Percentiles rank a stretch among this genome's conserved stretches.
These are phyloP conservation scores for Aphelinus atriplicis DNA, from an alignment of 1,140 invertebrate species.

Conservation along the genomic window DNA sequence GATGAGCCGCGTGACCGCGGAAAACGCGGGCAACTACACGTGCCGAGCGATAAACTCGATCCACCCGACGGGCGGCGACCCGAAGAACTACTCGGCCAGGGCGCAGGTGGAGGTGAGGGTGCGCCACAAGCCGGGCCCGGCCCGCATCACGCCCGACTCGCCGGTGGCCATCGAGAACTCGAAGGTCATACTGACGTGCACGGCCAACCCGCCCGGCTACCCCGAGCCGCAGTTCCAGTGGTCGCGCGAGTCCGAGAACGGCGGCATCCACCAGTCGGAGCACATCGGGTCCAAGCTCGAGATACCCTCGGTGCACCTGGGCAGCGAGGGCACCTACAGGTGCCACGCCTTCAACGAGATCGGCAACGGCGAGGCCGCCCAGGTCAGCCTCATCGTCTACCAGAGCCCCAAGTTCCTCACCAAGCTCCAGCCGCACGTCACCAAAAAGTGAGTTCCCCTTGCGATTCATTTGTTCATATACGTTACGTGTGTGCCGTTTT, in stretches of 20 bases:
- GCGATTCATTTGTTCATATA: neutral
- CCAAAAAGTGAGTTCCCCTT: slow-evolving; percentile 67
- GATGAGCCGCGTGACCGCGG: slow-evolving; percentile 79
- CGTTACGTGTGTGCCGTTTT: neutral
- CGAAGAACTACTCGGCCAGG: slow-evolving; percentile 76
- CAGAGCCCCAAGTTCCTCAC: slow-evolving; percentile 85
- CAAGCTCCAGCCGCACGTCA: slow-evolving; percentile 85
- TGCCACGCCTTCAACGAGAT: slow-evolving; percentile 90
- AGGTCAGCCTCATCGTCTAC: slow-evolving; percentile 84
- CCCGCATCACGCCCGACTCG: slow-evolving; percentile 82
- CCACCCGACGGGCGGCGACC: slow-evolving; percentile 74
- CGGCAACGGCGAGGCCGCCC: slow-evolving; percentile 84
- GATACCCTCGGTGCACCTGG: slow-evolving; percentile 83
- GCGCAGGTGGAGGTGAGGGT: slow-evolving; percentile 82
- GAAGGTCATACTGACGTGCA: slow-evolving; percentile 85
- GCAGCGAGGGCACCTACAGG: slow-evolving; percentile 87
- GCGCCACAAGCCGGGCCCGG: slow-evolving; percentile 87
- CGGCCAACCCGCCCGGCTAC: slow-evolving; percentile 87
- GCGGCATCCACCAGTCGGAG: slow-evolving; percentile 70
- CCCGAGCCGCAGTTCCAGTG: slow-evolving; percentile 88
- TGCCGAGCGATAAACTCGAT: slow-evolving; percentile 87
- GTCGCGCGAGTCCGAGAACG: slow-evolving; percentile 82
- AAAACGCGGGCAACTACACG: slow-evolving; percentile 86
- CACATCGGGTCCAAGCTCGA: slow-evolving; percentile 84
- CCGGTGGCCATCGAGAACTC: slow-evolving; percentile 87